Conservation (phyloP, 2,113 vertebrate genomes). For the Heterotilapia buettikoferi region DNA sequence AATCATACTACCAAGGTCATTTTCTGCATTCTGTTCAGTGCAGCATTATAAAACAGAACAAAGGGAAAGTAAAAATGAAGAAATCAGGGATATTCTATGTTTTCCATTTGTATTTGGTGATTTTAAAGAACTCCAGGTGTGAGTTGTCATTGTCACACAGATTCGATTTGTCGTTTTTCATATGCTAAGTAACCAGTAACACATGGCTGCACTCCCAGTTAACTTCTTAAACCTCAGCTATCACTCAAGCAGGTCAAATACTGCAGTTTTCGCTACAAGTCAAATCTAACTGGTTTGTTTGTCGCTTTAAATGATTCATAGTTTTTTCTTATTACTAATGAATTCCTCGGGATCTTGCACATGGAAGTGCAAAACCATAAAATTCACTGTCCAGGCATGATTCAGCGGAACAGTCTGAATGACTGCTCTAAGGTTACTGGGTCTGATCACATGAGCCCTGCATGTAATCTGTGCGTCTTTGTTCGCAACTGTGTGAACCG, state of each 20-base stretch:
- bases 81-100: not conserved
- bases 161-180: not conserved
- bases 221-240: not conserved
- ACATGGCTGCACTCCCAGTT: not conserved
- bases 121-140: not conserved
- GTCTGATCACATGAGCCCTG: conserved; percentile 21
- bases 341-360: not conserved
- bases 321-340: not conserved
- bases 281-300: not conserved
- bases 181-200: not conserved
- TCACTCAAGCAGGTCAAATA: not conserved
- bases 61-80: not conserved
- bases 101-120: not conserved
- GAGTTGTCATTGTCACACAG: not conserved
- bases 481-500: conserved; percentile 19
- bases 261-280: not conserved
- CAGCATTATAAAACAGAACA: not conserved
- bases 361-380: not conserved
- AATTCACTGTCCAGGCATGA: not conserved
- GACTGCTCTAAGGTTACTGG: not conserved
- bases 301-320: not conserved
- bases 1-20: not conserved
- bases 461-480: not conserved
- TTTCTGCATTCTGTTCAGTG: not conserved
- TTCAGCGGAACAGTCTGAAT: not conserved